Percentiles rank a stretch among this genome's conserved stretches.
Conservation (phyloP, 2,113 vertebrate genomes). For the Ancistrus triradiatus region DNA sequence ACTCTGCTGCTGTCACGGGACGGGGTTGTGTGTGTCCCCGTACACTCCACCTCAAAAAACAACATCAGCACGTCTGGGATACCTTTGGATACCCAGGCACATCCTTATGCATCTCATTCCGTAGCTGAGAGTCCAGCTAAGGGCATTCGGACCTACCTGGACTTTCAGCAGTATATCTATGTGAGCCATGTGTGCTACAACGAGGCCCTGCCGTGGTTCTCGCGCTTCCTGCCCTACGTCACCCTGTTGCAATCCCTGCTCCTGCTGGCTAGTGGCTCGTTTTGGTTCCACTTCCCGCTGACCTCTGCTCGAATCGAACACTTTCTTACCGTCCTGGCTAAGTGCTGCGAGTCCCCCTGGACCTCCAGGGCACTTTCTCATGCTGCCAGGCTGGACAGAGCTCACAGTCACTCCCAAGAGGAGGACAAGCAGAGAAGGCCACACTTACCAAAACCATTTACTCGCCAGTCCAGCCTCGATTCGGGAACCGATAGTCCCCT, state of each 20-base stretch:
- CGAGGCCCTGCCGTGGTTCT: constrained; percentile 69
- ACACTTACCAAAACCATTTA: constrained; percentile 9
- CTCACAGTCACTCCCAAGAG: constrained; percentile 18
- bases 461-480: constrained; percentile 51
- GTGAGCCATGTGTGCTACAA: constrained; percentile 78
- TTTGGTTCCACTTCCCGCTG: constrained; percentile 79
- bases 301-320: constrained; percentile 77
- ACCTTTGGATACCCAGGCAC: background rate
- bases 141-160: constrained; percentile 65
- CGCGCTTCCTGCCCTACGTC: constrained; percentile 75
- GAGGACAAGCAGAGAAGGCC: constrained; percentile 12
- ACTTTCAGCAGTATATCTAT: constrained; percentile 76
- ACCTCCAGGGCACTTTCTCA: constrained; percentile 73
- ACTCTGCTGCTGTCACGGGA: constrained; percentile 73
- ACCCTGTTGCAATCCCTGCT: constrained; percentile 70
- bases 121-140: background rate
- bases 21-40: constrained; percentile 71
- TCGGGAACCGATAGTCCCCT: constrained; percentile 61
- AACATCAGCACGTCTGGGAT: constrained; percentile 1
- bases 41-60: constrained; percentile 37
- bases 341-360: constrained; percentile 80
- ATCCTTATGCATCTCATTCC: background rate
- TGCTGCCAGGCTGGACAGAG: constrained; percentile 62
- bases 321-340: constrained; percentile 72
- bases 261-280: constrained; percentile 72